Conservation (phyloP, 1,140 invertebrate species). For the Heterodera schachtii region DNA sequence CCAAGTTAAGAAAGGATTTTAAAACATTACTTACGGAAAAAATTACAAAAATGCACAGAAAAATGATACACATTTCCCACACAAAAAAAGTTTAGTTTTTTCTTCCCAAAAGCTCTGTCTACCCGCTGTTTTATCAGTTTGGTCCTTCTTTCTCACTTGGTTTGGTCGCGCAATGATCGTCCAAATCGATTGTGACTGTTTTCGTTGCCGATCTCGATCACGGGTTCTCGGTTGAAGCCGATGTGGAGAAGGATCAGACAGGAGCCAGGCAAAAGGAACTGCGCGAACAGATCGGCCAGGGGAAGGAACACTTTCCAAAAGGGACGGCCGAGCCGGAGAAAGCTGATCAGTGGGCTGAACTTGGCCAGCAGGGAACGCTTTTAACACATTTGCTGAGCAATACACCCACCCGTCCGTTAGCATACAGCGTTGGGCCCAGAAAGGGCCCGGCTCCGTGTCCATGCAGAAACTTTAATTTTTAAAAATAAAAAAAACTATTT, state of each 20-base stretch:
- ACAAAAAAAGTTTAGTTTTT: too few relatives aligned
- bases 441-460: constrained; percentile 62
- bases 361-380: not conserved
- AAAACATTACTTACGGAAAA: too few relatives aligned
- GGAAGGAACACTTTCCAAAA: constrained; percentile 63
- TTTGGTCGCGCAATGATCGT: constrained; percentile 57
- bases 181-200: constrained; percentile 61
- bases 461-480: constrained; percentile 16
- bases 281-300: constrained; percentile 61
- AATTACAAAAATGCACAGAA: too few relatives aligned
- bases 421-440: constrained; percentile 62
- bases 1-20: too few relatives aligned
- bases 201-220: constrained; percentile 57
- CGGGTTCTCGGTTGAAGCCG: constrained; percentile 62
- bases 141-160: not conserved
- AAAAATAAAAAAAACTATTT: too few relatives aligned
- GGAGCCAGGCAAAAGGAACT: constrained; percentile 61
- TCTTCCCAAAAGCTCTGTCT: too few relatives aligned
- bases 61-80: too few relatives aligned
- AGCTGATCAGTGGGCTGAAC: constrained; percentile 59
- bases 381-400: too few relatives aligned
- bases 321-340: constrained; percentile 49
- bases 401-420: not conserved
- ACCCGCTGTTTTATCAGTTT: not conserved
- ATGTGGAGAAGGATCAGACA: constrained; percentile 59